These are phyloP conservation scores for Trissolcus brochymenae DNA, from an alignment of 2,888 invertebrate species.

Conservation along the genomic window DNA sequence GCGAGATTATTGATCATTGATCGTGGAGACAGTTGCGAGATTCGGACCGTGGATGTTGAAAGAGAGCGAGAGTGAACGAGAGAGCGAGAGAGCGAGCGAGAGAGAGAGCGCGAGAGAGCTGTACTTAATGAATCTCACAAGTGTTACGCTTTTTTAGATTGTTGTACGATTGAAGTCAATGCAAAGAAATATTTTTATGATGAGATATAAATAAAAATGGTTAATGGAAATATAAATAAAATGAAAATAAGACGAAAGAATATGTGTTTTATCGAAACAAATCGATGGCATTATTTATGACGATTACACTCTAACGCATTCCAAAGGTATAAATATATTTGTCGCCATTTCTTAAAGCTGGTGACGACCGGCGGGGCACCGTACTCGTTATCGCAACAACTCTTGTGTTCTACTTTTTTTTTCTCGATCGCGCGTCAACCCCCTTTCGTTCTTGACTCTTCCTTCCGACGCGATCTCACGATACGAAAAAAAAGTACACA, in stretches of 20 bases:
- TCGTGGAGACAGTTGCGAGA: slow-evolving; percentile 45
- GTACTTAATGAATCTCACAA: slow-evolving; percentile 57
- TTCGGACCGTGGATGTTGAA: slow-evolving; percentile 25
- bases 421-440: slow-evolving; percentile 53
- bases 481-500: slow-evolving; percentile 45
- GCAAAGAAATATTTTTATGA: slow-evolving; percentile 56
- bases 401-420: slow-evolving; percentile 13
- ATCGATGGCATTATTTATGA: slow-evolving; percentile 45
- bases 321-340: slow-evolving; percentile 49
- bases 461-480: slow-evolving; percentile 59
- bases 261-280: slow-evolving; percentile 34
- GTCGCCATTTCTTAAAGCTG: slow-evolving; percentile 48
- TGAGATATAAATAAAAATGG: slow-evolving; percentile 39
- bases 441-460: slow-evolving; percentile 62
- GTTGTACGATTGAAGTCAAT: slow-evolving; percentile 48
- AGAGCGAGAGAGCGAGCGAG: not conserved
- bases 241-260: slow-evolving; percentile 20
- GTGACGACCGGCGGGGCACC: slow-evolving; percentile 30
- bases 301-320: slow-evolving; percentile 48
- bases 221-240: slow-evolving; percentile 41
- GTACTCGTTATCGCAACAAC: slow-evolving; percentile 27
- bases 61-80: too few species aligned
- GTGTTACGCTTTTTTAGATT: slow-evolving; percentile 55
- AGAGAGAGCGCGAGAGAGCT: slow-evolving; percentile 7
- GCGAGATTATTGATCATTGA: slow-evolving; percentile 46